Conservation (phyloP, 2,113 vertebrate species). For the Chloroceryle aenea region DNA sequence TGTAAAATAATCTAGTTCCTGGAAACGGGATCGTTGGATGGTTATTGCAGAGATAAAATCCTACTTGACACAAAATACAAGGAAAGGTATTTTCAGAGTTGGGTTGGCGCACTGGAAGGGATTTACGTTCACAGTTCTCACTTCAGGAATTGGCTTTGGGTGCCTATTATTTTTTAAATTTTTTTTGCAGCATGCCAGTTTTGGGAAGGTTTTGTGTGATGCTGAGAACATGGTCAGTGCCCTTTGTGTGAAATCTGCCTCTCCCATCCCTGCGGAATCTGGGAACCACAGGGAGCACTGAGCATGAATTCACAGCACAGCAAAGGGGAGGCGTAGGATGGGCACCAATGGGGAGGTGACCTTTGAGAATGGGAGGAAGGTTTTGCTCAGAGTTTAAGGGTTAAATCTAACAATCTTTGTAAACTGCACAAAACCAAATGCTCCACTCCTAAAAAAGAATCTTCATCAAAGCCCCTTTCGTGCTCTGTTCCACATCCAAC, state of each 20-base stretch:
- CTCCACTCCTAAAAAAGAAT: neutral
- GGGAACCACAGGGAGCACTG: neutral
- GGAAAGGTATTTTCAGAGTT: slow-evolving; percentile 35
- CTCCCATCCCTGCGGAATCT: neutral
- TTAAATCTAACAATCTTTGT: neutral
- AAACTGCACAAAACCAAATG: neutral
- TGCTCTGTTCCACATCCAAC: neutral
- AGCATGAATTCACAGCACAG: neutral
- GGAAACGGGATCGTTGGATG: neutral
- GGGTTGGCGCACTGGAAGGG: neutral
- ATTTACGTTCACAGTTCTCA: neutral
- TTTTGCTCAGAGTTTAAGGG: neutral
- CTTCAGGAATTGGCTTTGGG: neutral
- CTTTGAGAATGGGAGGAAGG: neutral
- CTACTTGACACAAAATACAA: neutral
- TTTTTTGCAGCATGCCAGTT: neutral
- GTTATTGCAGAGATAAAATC: neutral
- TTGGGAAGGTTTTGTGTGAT: neutral
- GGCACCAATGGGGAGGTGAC: rapidly evolving
- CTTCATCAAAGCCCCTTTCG: neutral
- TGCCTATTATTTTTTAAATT: neutral
- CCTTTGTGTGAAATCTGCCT: neutral
- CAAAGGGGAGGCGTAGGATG: neutral
- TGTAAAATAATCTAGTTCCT: slow-evolving; percentile 13
- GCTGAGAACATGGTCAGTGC: neutral